Base-by-base conservation (phyloP, 2,113 vertebrate species). In the Percina caprodes region DNA sequence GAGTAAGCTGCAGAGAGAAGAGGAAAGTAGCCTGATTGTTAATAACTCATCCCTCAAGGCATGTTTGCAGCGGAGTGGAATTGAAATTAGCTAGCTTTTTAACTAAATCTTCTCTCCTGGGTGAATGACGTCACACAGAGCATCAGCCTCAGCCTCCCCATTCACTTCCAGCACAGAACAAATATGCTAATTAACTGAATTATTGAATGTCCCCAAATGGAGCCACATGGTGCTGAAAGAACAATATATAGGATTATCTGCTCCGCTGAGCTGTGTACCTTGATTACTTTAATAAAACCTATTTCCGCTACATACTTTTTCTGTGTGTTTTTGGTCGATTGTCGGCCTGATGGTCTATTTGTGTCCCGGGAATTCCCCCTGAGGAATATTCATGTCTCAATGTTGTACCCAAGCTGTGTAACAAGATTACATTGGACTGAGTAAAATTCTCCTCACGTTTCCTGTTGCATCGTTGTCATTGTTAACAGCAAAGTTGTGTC, bases 51-150 rank as follows among this genome's bases (percentile, higher is more conserved):
- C 56, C 75, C 45, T 11, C n/a, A 10, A 71, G 65, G 55, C 78
- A 69, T 73, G 76, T 94, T 93, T 94, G 88, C 84, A 85, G 79
- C 48, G 23, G 45, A 86, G 84, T 87, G 89, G 51, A 86, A 82
- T 54, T 76, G 42, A 52, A 86, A 84, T 68, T 49, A 60, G 52
- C 10, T 61, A 82, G 87, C 76, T 82, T 83, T 84, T 66, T 23
- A 83, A 76, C 61, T 35, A 45, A 71, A 69, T 75, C 73, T 83
- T 87, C 71, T 83, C 80, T 83, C 71, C 24, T 1, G 80, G 58
- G 62, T 1, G 3, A 71, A 65, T 75, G 79, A 90, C 21, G n/a
- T 86, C 87, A 87, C 49, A 11, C 69, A 55, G 74, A 73, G 81
- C 63, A 66, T 65, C 80, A 62, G 33, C 70, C 35, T 39, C 59